Percentiles rank a stretch among this genome's conserved stretches.
phyloP scores from a whole-genome alignment of 2,888 invertebrate species.

The Zhengitettix transpicula region DNA sequence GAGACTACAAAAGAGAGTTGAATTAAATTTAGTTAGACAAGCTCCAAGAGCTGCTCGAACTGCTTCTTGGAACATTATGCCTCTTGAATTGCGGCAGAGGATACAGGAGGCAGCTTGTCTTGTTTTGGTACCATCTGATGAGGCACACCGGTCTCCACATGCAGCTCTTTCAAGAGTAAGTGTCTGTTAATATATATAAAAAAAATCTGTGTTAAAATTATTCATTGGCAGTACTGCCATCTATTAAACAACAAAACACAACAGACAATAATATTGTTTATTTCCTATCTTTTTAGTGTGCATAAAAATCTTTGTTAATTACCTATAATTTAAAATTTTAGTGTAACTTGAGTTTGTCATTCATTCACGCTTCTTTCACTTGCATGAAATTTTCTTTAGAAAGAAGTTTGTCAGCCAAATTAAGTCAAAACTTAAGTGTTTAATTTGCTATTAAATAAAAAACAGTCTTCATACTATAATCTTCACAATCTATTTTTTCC shows the following conservation, averaged over 20 bases:
- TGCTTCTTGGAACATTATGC: slow-evolving; percentile 47
- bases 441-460: too few relatives aligned
- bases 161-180: slow-evolving; percentile 1
- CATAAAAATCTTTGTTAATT: too few relatives aligned
- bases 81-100: slow-evolving; percentile 39
- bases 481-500: too few relatives aligned
- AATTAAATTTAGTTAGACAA: slow-evolving; percentile 53
- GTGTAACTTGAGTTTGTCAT: too few relatives aligned
- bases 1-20: slow-evolving; percentile 46
- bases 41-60: slow-evolving; percentile 46
- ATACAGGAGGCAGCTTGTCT: slow-evolving; percentile 46
- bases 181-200: not conserved
- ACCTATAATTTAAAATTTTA: too few relatives aligned
- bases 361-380: too few relatives aligned
- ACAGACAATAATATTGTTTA: slow-evolving; percentile 10
- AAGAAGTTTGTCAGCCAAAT: too few relatives aligned
- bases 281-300: too few relatives aligned
- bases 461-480: too few relatives aligned
- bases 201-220: not conserved
- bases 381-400: too few relatives aligned
- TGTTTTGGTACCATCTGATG: slow-evolving; percentile 25
- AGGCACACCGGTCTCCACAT: slow-evolving; percentile 2
- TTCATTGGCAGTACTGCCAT: not conserved
- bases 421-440: too few relatives aligned
- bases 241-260: not conserved